These are phyloP conservation scores for Podargus strigoides DNA, from an alignment of 2,797 vertebrate species.

Conservation along the genomic window DNA sequence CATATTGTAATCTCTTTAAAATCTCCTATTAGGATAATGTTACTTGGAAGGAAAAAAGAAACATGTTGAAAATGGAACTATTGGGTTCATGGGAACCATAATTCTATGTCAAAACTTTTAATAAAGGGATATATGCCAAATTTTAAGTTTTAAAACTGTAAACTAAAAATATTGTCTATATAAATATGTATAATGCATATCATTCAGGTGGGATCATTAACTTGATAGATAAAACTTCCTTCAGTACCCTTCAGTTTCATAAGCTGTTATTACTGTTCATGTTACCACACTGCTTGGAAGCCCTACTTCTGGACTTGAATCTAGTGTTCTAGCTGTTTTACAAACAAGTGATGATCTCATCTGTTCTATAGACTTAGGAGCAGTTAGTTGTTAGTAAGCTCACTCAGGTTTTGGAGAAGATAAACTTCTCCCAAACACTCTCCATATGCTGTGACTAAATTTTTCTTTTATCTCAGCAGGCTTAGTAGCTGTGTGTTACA, in stretches of 20 bases:
- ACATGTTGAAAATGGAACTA: not conserved
- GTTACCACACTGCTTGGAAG: not conserved
- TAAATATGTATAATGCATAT: not conserved
- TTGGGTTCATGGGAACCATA: not conserved
- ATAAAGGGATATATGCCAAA: not conserved
- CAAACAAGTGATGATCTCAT: constrained; percentile 10
- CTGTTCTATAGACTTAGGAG: not conserved
- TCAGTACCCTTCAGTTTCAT: not conserved
- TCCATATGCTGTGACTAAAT: not conserved
- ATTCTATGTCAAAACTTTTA: not conserved
- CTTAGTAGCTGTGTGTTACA: not conserved
- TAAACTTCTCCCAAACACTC: not conserved
- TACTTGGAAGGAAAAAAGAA: not conserved
- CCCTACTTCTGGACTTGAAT: not conserved
- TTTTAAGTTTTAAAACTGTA: not conserved
- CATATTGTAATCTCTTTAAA: not conserved
- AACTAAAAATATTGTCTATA: not conserved
- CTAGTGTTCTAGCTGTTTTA: not conserved
- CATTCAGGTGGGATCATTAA: not conserved
- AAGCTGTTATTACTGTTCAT: not conserved
- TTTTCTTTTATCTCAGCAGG: not conserved
- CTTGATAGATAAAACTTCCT: not conserved
- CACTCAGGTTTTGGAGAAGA: not conserved
- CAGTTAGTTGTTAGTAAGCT: not conserved
- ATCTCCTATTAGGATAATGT: not conserved